These are phyloP conservation scores for Sepioteuthis lessoniana DNA, from an alignment of 2,888 invertebrate species.

Conservation along the genomic window DNA sequence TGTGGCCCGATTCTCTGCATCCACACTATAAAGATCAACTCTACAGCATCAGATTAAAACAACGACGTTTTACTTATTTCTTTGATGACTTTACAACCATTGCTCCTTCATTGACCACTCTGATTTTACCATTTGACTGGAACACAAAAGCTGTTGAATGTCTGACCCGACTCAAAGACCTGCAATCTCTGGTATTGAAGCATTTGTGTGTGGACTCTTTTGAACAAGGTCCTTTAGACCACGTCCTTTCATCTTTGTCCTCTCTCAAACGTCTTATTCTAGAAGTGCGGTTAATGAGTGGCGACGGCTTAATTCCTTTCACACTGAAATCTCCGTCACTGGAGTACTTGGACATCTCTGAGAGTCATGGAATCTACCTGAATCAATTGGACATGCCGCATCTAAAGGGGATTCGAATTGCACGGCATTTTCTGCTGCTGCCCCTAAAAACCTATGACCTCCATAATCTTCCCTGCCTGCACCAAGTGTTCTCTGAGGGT, in stretches of 20 bases:
- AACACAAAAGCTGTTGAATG: constrained; percentile 67
- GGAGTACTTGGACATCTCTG: constrained; percentile 72
- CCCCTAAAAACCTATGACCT: constrained; percentile 64
- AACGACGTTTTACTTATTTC: constrained; percentile 68
- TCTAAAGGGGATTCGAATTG: constrained; percentile 66
- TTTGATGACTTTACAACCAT: constrained; percentile 70
- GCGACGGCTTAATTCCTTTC: constrained; percentile 66
- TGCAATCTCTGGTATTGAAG: constrained; percentile 69
- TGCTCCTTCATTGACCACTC: constrained; percentile 66
- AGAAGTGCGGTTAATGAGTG: constrained; percentile 73
- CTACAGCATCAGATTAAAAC: constrained; percentile 66
- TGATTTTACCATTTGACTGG: constrained; percentile 74
- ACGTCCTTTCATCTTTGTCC: constrained; percentile 61
- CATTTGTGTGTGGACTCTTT: constrained; percentile 70
- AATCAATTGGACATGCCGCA: constrained; percentile 65
- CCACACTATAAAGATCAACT: constrained; percentile 65
- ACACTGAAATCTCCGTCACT: constrained; percentile 64
- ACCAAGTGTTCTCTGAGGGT: constrained; percentile 66
- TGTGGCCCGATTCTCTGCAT: constrained; percentile 63
- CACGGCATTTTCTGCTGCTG: constrained; percentile 70
- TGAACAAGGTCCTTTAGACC: constrained; percentile 65
- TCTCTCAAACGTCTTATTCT: constrained; percentile 66
- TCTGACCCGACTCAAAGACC: constrained; percentile 64
- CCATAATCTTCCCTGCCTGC: constrained; percentile 69
- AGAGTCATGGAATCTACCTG: constrained; percentile 72